phyloP scores from a whole-genome alignment of 2,797 vertebrate genomes.

The Discoglossus pictus region DNA sequence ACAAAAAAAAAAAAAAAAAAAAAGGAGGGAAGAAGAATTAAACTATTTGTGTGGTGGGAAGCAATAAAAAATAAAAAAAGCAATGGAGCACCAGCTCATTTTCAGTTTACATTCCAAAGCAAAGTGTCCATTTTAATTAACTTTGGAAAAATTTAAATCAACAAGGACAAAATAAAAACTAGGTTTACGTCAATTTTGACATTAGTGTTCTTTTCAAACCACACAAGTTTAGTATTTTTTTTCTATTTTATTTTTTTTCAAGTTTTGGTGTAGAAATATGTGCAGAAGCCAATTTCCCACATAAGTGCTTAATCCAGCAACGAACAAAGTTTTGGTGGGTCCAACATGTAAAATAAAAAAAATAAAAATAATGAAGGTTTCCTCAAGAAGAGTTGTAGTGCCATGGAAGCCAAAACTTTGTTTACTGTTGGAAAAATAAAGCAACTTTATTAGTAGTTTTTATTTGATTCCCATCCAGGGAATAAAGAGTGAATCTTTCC shows the following conservation, averaged over 20 bases:
- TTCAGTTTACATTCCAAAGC: constrained; percentile 64
- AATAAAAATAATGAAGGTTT: constrained; percentile 63
- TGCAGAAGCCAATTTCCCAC: constrained; percentile 63
- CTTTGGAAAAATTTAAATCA: constrained; percentile 33
- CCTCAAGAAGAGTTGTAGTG: constrained; percentile 65
- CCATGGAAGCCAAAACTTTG: constrained; percentile 66
- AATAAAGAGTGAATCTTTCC: constrained; percentile 68
- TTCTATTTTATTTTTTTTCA: constrained; percentile 67
- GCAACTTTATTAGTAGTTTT: constrained; percentile 66
- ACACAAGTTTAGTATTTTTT: constrained; percentile 67
- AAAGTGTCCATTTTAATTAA: constrained; percentile 55
- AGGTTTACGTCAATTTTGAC: constrained; percentile 57
- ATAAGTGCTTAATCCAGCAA: constrained; percentile 72
- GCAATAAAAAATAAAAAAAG: constrained; percentile 54
- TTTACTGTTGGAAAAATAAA: constrained; percentile 75
- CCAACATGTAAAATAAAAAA: too few relatives aligned
- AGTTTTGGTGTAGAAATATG: constrained; percentile 74
- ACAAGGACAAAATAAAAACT: constrained; percentile 30
- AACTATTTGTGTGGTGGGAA: too few relatives aligned
- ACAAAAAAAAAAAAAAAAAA: constrained; percentile 60
- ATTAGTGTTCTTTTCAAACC: constrained; percentile 67
- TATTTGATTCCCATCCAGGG: constrained; percentile 54
- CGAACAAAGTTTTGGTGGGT: constrained; percentile 66
- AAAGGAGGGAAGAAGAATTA: constrained; percentile 56
- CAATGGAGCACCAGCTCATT: constrained; percentile 61